Conservation (phyloP, 2,797 vertebrate species). For the Bradypus variegatus region DNA sequence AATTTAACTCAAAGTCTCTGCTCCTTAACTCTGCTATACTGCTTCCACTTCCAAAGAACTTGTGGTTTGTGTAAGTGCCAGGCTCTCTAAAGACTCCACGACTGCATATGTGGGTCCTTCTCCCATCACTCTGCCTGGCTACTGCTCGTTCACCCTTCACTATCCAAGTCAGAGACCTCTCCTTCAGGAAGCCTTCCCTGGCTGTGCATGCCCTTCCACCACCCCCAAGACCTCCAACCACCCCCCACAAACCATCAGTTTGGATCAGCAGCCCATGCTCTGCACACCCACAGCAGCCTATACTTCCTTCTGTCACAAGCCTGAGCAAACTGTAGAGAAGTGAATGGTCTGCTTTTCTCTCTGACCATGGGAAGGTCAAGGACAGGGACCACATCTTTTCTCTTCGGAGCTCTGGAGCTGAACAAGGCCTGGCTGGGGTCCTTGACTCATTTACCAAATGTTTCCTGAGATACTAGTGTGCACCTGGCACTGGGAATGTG, state of each 20-base stretch:
- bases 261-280: background rate
- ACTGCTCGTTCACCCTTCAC: background rate
- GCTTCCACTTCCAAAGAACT: background rate
- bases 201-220: background rate
- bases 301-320: background rate
- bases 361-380: background rate
- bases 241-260: background rate
- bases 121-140: background rate
- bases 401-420: background rate
- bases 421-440: background rate
- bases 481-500: background rate
- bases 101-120: background rate
- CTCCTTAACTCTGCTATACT: background rate
- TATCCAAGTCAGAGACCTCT: background rate
- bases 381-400: background rate
- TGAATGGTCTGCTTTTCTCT: background rate
- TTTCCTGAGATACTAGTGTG: background rate
- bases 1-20: background rate
- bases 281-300: background rate
- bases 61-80: background rate
- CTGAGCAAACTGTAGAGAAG: background rate
- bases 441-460: background rate
- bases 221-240: background rate
- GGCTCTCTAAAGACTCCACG: background rate
- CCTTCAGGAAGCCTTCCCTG: background rate